Evolutionary conservation across 2,113 vertebrate species (phyloP).

Genomic region (Peromyscus californicus): DNA sequence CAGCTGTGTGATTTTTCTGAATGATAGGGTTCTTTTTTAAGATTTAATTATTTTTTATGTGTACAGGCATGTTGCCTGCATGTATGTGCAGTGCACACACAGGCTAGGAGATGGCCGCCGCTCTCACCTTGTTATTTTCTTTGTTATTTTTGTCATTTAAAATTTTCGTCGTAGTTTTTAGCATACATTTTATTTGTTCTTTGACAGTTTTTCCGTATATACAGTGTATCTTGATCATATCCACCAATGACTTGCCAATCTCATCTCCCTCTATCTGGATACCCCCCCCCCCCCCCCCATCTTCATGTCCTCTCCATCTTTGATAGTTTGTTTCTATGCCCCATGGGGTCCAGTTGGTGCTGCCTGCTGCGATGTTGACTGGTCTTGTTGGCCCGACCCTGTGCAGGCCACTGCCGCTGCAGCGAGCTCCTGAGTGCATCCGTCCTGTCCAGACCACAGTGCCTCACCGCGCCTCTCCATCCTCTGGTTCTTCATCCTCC

Average conservation of each 20-base stretch:
- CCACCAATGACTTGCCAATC: background rate
- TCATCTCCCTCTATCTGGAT: background rate
- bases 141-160: background rate
- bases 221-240: background rate
- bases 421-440: background rate
- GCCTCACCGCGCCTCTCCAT: background rate
- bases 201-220: background rate
- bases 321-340: background rate
- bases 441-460: background rate
- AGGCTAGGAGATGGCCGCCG: background rate
- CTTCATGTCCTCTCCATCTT: background rate
- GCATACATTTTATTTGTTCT: background rate
- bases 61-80: background rate
- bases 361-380: background rate
- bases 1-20: conserved; percentile 29
- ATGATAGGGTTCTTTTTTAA: background rate
- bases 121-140: background rate
- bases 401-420: background rate
- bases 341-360: background rate
- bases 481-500: background rate
- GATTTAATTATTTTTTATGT: background rate
- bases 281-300: background rate
- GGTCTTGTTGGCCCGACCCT: background rate
- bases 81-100: background rate
- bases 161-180: background rate